phyloP scores from a whole-genome alignment of 2,797 vertebrate species.

The Paedocypris micromegethes region DNA sequence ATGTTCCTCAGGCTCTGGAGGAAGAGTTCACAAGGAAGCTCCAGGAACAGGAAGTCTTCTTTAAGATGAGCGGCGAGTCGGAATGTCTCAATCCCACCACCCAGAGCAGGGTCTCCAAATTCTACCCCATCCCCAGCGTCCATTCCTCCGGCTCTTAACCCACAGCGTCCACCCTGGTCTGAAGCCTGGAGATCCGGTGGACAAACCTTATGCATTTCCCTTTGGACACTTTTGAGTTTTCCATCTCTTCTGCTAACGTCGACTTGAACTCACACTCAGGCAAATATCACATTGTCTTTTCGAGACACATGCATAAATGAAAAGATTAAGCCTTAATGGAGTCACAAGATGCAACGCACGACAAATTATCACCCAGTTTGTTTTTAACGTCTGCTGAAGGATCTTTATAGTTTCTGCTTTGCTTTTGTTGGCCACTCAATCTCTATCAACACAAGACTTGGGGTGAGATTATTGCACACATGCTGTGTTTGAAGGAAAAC shows the following conservation, averaged over 20 bases:
- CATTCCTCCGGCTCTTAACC: conserved; percentile 83
- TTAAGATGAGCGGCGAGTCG: conserved; percentile 97
- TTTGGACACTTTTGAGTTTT: conserved; percentile 31
- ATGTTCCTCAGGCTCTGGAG: conserved; percentile 78
- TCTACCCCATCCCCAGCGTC: conserved; percentile 92
- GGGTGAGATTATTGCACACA: conserved; percentile 48
- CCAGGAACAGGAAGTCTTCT: conserved; percentile 98
- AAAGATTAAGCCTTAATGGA: background rate
- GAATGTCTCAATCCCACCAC: conserved; percentile 97
- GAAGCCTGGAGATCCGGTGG: conserved; percentile 13
- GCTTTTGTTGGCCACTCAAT: background rate
- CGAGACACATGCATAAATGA: conserved; percentile 6
- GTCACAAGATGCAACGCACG: conserved; percentile 28
- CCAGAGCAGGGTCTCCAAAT: conserved; percentile 95
- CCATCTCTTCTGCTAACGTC: conserved; percentile 31
- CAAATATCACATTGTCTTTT: conserved; percentile 17
- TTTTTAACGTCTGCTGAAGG: background rate
- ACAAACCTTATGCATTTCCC: conserved; percentile 28
- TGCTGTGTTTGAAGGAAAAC: conserved; percentile 42
- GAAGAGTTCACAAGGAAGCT: conserved; percentile 96
- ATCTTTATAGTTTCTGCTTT: too few relatives aligned
- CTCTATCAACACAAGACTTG: background rate
- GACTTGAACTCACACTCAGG: conserved; percentile 25
- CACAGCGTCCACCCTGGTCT: background rate
- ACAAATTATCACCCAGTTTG: conserved; percentile 5